Evolutionary conservation across 2,113 vertebrate genomes (phyloP), one percentile per base, ranked within the genome.

Genomic region (Cephalopholis sonnerati): DNA sequence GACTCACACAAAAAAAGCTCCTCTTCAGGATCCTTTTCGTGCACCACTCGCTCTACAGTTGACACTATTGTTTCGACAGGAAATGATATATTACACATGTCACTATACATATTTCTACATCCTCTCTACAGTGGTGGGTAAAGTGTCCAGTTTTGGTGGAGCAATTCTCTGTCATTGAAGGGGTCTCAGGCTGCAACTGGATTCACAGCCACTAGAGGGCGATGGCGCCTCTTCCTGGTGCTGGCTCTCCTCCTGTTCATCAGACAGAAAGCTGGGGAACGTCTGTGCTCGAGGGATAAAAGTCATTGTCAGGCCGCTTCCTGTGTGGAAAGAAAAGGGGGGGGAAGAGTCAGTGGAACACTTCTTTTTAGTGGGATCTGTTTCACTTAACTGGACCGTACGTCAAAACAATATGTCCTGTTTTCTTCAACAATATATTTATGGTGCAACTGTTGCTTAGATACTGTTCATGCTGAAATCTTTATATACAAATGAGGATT

Each of bases 251-350:
- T 93, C 90, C 75, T 90, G 87, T 70, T 97, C 95, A 78, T 97
- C 97, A 2, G 96, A 95, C 46, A 97, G 83, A 83, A 98, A 99
- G 95, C 96, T 98, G 94, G 98, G 97, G 81, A 98, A 99, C 0
- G 98, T 99, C 95, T 99, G 98, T 9, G 98, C 97, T 74, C 97
- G 96, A 7, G 97, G 96, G 95, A 98, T 97, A 85, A 98, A 97
- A 0, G 96, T 94, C 10, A 97, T 93, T 25, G 95, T 86, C 22
- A 98, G 95, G 84, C 90, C 95, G 22, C 94, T 94, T 92, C 96
- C 98, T 99, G 90, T 29, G 2, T 13, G n/a, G 3, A 1, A 1
- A 20, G 20, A 50, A 76, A 32, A 58, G 17, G 53, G 53, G 5
- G 20, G 51, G 13, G 4, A 29, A 41, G n/a, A 57, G 20, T 48